phyloP scores from a whole-genome alignment of 2,113 vertebrate genomes.

The Salminus brasiliensis region DNA sequence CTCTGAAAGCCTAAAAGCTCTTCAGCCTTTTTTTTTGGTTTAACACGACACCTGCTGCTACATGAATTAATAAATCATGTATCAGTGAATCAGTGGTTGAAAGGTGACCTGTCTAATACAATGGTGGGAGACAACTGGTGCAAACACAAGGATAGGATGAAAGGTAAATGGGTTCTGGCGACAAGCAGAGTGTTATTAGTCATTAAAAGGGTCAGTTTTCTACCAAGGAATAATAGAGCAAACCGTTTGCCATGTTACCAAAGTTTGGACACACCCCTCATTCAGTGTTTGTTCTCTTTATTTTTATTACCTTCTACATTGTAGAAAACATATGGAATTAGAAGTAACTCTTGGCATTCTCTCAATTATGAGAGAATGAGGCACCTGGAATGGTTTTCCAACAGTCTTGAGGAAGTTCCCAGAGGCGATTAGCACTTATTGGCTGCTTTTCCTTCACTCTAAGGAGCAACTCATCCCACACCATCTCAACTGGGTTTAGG shows the following conservation, averaged over 20 bases:
- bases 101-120: slow-evolving; percentile 7
- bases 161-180: slow-evolving; percentile 4
- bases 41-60: neutral
- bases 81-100: neutral
- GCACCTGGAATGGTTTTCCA: too few species aligned
- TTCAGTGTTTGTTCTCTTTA: too few species aligned
- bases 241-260: neutral
- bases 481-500: too few species aligned
- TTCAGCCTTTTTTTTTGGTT: neutral
- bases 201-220: neutral
- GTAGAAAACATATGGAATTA: too few species aligned
- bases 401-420: too few species aligned
- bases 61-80: neutral
- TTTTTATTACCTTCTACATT: neutral
- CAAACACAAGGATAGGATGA: slow-evolving; percentile 24
- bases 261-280: too few species aligned
- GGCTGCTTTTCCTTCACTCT: too few species aligned
- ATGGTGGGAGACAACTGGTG: neutral
- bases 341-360: too few species aligned
- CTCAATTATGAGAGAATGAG: too few species aligned
- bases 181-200: neutral
- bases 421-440: too few species aligned
- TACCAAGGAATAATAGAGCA: neutral
- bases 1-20: neutral
- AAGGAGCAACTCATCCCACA: too few species aligned